Evolutionary conservation across 2,113 vertebrate genomes (phyloP).

Genomic region (Nyctereutes procyonoides): DNA sequence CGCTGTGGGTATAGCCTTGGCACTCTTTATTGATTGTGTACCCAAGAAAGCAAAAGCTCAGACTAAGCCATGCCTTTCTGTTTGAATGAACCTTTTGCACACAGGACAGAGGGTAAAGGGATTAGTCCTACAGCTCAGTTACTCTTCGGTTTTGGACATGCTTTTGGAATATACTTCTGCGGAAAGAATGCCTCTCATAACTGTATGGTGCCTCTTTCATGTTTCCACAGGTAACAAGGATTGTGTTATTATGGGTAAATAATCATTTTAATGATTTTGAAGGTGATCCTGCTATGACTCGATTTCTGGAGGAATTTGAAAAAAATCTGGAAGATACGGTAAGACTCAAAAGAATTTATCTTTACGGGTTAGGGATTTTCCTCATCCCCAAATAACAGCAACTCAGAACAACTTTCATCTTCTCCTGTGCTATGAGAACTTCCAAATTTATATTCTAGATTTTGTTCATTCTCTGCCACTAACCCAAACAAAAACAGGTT

Average conservation of each 20-base stretch:
- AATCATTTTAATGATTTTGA: slow-evolving; percentile 99
- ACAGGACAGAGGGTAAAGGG: too few species aligned
- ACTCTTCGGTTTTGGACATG: not conserved
- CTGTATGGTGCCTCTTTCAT: not conserved
- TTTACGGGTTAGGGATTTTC: not conserved
- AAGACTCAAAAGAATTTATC: slow-evolving; percentile 74
- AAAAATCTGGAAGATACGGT: slow-evolving; percentile 94
- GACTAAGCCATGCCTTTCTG: not conserved
- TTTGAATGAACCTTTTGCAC: not conserved
- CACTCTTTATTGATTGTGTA: not conserved
- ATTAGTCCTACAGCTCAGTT: not conserved
- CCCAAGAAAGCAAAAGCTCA: not conserved
- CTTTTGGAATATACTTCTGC: not conserved
- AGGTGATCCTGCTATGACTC: slow-evolving; percentile 96
- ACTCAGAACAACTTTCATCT: slow-evolving; percentile 29
- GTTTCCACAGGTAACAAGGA: slow-evolving; percentile 93
- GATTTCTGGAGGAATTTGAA: slow-evolving; percentile 97
- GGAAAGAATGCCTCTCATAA: not conserved
- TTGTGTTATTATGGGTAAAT: slow-evolving; percentile 98
- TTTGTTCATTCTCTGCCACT: not conserved
- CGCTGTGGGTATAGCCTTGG: not conserved
- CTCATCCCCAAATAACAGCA: not conserved
- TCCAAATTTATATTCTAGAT: not conserved
- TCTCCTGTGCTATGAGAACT: slow-evolving; percentile 11
- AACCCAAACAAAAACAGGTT: not conserved